These are phyloP conservation scores for Athalia cordata DNA, from an alignment of 2,888 invertebrate genomes.

Conservation along the genomic window DNA sequence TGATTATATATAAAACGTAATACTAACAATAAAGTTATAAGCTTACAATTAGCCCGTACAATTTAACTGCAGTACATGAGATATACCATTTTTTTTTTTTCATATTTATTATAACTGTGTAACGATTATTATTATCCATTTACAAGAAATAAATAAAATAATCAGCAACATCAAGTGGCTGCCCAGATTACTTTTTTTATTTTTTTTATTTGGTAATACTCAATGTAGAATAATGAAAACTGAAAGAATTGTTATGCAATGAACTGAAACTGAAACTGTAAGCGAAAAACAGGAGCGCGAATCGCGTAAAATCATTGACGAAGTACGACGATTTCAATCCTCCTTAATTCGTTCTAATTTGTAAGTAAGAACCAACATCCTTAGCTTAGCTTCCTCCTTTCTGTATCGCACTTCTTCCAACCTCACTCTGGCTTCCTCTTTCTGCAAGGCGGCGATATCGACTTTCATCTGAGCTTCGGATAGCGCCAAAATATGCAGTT, in stretches of 20 bases:
- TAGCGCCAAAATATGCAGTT: slow-evolving; percentile 59
- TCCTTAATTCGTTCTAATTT: slow-evolving; percentile 60
- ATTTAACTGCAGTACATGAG: slow-evolving; percentile 11
- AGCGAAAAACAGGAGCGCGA: background rate
- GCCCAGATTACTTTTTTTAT: background rate
- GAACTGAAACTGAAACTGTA: background rate
- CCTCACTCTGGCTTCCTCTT: slow-evolving; percentile 62
- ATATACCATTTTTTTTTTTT: background rate
- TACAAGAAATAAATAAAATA: slow-evolving; percentile 1
- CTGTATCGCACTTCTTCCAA: slow-evolving; percentile 63
- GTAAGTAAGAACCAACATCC: slow-evolving; percentile 62
- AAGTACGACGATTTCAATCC: slow-evolving; percentile 45
- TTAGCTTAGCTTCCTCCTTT: slow-evolving; percentile 63
- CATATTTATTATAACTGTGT: slow-evolving; percentile 31
- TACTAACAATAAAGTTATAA: slow-evolving; percentile 21
- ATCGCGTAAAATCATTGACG: background rate
- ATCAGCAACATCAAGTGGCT: background rate
- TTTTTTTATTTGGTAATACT: too few species aligned
- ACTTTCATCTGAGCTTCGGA: slow-evolving; percentile 63
- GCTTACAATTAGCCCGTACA: slow-evolving; percentile 20
- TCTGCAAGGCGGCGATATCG: slow-evolving; percentile 60
- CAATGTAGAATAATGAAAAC: too few species aligned
- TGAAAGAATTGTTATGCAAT: background rate
- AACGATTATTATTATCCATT: slow-evolving; percentile 14
- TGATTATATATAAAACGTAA: background rate